Conservation (phyloP, 2,797 vertebrate genomes). For the Hippopotamyrus pictus region DNA sequence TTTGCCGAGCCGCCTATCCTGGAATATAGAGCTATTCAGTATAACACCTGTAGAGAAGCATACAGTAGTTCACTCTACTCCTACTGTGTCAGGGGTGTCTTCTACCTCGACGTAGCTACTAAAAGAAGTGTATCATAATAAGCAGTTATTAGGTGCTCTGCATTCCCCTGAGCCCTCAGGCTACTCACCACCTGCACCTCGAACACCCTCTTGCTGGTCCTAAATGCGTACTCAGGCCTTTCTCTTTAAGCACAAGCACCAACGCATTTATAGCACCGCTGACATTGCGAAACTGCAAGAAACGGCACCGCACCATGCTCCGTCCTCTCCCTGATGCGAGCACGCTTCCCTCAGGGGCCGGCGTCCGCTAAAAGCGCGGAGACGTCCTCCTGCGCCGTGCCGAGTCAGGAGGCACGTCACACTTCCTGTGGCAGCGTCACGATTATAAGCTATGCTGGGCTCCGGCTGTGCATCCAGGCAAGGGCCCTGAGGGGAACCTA, state of each 20-base stretch:
- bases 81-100: background rate
- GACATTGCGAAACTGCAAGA: background rate
- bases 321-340: background rate
- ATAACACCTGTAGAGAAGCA: background rate
- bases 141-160: background rate
- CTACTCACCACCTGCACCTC: background rate
- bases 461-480: background rate
- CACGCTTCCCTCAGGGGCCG: background rate
- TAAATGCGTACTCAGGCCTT: background rate
- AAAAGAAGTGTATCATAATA: background rate
- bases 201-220: background rate
- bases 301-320: background rate
- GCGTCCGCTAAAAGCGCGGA: background rate
- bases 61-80: background rate
- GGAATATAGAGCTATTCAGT: background rate
- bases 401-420: background rate
- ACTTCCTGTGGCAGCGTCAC: background rate
- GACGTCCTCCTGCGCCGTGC: background rate
- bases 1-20: background rate
- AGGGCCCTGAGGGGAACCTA: background rate
- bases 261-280: conserved; percentile 9
- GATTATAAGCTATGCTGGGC: background rate
- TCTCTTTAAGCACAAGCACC: conserved; percentile 3
- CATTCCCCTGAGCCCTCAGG: background rate
- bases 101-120: background rate